Evolutionary conservation across 2,113 vertebrate genomes (phyloP), one percentile per base, ranked within the genome.

Genomic region (Jaculus jaculus): DNA sequence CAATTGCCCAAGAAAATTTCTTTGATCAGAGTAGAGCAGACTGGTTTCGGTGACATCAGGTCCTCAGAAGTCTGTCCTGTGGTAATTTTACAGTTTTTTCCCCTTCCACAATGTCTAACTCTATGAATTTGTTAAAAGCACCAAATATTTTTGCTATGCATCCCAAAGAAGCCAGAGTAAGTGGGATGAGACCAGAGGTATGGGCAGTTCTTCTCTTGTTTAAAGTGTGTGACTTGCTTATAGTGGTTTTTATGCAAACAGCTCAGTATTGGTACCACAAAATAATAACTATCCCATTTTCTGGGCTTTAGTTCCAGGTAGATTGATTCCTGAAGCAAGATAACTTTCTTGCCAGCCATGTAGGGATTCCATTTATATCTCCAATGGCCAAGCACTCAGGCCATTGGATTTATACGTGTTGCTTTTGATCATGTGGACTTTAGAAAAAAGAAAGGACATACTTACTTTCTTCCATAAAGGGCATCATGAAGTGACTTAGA

Each of bases 101-200:
- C 16, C 37, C 28, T 2, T 51, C 34, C 20, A 17, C 9, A 3
- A 4, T 16, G 32, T 90, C 63, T 20, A 47, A 15, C 24, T 47
- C 58, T 65, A 16, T 54, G 9, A 3, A 34, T 69, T 39, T 69
- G 23, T 58, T 71, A 7, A 30, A 47, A 68, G n/a, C 30, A 42
- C 51, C 23, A 32, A 0, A 16, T 68, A 3, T 28, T 68, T 63
- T 39, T 7, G 3, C 11, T 37, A 4, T 10, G 3, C 12, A 32
- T 87, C 34, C 63, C 20, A 16, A 1, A 10, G 20, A 1, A n/a
- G 18, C 24, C 0, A 17, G 37, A 58, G 5, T 17, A 15, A 2
- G 23, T 23, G 3, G 77, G 65, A 18, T 0, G 3, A 60, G 24
- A 11, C 8, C 4, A 58, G 51, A 65, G 16, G 7, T 0, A 0